phyloP scores from a whole-genome alignment of 1,140 invertebrate genomes.

The Bombus sibiricus region DNA sequence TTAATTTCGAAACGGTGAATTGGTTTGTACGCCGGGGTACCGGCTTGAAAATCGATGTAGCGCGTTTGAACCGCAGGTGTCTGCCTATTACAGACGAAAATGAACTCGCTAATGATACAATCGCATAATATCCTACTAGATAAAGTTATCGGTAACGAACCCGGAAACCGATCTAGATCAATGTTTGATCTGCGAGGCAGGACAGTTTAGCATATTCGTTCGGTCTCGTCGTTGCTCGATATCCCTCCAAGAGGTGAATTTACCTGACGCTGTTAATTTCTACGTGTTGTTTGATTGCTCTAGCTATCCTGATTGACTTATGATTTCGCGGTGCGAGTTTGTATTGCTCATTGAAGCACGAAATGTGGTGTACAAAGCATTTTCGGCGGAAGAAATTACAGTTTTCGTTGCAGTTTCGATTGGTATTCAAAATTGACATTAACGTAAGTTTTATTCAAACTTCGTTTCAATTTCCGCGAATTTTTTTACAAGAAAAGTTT shows the following conservation, averaged over 20 bases:
- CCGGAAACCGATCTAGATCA: conserved; percentile 43
- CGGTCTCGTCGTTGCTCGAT: background rate
- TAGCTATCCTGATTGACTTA: conserved; percentile 27
- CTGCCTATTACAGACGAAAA: conserved; percentile 35
- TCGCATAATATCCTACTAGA: conserved; percentile 51
- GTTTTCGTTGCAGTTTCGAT: background rate
- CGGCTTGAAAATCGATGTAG: conserved; percentile 20
- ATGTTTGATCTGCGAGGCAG: conserved; percentile 55
- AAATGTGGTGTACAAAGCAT: background rate
- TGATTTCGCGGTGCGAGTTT: conserved; percentile 20
- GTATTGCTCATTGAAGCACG: background rate
- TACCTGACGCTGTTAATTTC: conserved; percentile 50
- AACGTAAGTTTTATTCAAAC: rapidly evolving
- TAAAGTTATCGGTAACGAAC: conserved; percentile 57
- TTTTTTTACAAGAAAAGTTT: background rate
- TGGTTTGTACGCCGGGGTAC: background rate
- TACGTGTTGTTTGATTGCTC: conserved; percentile 44
- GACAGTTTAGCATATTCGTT: conserved; percentile 37
- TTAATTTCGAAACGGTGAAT: conserved; percentile 32
- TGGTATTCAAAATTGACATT: background rate
- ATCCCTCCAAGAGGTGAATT: conserved; percentile 26
- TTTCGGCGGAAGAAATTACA: too few relatives aligned
- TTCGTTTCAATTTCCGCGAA: background rate
- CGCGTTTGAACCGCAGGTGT: background rate
- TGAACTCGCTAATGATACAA: conserved; percentile 53